These are phyloP conservation scores for Artemia franciscana DNA, from an alignment of 1,140 invertebrate species.

Conservation along the genomic window DNA sequence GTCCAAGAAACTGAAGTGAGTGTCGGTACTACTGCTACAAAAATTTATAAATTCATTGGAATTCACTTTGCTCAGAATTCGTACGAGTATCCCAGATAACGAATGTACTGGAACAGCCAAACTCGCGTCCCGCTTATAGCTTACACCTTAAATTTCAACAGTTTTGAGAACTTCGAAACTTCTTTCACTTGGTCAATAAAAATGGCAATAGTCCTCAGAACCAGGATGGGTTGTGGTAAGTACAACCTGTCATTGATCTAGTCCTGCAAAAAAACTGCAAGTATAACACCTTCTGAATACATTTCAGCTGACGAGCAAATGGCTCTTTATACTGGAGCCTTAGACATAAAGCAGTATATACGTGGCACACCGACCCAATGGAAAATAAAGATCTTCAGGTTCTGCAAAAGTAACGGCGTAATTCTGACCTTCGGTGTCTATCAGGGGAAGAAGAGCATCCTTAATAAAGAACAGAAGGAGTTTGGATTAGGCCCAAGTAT, in stretches of 20 bases:
- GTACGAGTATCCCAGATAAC: not conserved
- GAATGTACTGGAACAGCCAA: not conserved
- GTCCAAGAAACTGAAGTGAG: too few species aligned
- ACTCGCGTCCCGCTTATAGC: not conserved
- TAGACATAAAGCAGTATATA: not conserved
- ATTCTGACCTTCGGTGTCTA: not conserved
- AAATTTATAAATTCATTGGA: not conserved
- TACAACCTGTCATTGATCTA: not conserved
- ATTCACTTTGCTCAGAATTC: not conserved
- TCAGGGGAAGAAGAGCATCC: not conserved
- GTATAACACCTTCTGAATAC: not conserved
- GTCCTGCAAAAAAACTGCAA: not conserved
- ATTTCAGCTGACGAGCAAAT: not conserved
- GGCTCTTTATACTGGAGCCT: not conserved
- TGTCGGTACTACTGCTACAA: too few species aligned
- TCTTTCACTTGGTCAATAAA: not conserved
- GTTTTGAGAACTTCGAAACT: not conserved
- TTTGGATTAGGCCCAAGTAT: not conserved
- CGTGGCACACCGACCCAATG: not conserved
- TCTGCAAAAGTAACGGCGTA: not conserved
- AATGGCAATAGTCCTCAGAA: not conserved
- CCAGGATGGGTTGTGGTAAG: not conserved
- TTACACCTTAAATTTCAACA: not conserved
- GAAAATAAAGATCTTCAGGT: not conserved
- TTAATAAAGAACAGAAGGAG: not conserved